Evolutionary conservation across 2,113 vertebrate genomes (phyloP).

Genomic region (Macheiramphus alcinus): DNA sequence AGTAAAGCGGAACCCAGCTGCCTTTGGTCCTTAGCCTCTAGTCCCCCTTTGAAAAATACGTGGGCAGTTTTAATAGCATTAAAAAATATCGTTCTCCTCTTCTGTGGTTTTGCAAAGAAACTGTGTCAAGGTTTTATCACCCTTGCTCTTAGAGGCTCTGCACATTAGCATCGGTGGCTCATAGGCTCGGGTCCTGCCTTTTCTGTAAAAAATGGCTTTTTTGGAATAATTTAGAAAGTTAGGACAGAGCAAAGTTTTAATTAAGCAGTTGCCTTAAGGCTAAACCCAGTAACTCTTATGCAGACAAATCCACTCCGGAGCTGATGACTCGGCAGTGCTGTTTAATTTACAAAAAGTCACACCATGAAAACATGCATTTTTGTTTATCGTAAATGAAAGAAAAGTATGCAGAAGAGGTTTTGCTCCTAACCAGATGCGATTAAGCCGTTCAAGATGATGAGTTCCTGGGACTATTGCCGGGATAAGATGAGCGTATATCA

Average conservation of each 20-base stretch:
- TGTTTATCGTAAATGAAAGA: slow-evolving; percentile 7
- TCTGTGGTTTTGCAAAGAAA: background rate
- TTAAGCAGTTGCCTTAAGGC: background rate
- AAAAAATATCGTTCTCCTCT: background rate
- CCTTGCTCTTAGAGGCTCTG: background rate
- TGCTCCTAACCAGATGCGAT: background rate
- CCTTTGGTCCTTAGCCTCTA: background rate
- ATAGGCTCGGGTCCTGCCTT: background rate
- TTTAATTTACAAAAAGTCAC: background rate
- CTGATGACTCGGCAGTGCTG: background rate
- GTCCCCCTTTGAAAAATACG: background rate
- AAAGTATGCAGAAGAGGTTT: background rate
- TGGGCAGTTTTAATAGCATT: background rate
- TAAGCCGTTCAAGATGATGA: background rate
- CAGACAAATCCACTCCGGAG: background rate
- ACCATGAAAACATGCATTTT: background rate
- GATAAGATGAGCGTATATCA: background rate
- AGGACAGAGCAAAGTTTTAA: background rate
- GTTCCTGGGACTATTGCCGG: background rate
- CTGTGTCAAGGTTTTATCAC: background rate
- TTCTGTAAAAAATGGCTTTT: background rate
- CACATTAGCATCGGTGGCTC: rapidly evolving
- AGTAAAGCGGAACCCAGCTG: background rate
- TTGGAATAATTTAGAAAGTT: background rate
- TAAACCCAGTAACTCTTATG: background rate